These are phyloP conservation scores for Xiphophorus maculatus DNA, from an alignment of 2,113 vertebrate species.

Conservation along the genomic window DNA sequence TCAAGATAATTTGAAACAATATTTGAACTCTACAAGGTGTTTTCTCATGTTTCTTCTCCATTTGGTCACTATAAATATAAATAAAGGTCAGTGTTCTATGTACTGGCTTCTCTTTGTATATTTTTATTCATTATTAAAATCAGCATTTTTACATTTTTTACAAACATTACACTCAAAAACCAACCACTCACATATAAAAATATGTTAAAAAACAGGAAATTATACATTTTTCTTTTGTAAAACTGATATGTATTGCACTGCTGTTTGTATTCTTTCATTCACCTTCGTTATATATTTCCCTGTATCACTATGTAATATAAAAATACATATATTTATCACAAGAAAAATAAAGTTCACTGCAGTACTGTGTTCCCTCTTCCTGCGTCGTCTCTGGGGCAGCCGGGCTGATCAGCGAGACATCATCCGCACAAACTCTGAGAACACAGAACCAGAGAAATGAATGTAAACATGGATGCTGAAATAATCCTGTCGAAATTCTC, in stretches of 20 bases:
- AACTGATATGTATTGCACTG: not conserved
- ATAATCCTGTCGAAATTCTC: not conserved
- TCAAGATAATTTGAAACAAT: too few species aligned
- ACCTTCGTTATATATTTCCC: not conserved
- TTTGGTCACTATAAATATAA: not conserved
- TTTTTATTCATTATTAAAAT: conserved; percentile 37
- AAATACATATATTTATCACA: conserved; percentile 49
- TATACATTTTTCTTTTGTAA: conserved; percentile 19
- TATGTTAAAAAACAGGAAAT: conserved; percentile 35
- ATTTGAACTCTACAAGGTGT: too few species aligned
- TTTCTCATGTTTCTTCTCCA: not conserved
- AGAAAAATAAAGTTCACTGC: conserved; percentile 35
- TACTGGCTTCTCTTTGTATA: not conserved
- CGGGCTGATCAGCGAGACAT: conserved; percentile 79
- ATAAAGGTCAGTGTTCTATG: not conserved
- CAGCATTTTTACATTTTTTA: conserved; percentile 30
- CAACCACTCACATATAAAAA: conserved; percentile 63
- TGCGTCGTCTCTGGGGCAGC: conserved; percentile 20
- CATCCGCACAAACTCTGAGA: conserved; percentile 83
- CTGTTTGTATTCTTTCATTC: conserved; percentile 50
- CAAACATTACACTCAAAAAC: conserved; percentile 55
- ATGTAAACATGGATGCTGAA: not conserved
- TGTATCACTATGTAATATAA: conserved; percentile 34
- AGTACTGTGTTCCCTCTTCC: conserved; percentile 16
- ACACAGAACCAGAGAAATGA: not conserved